Evolutionary conservation across 2,888 invertebrate genomes (phyloP), one percentile per base, ranked within the genome.

Genomic region (Chydorus sphaericus): DNA sequence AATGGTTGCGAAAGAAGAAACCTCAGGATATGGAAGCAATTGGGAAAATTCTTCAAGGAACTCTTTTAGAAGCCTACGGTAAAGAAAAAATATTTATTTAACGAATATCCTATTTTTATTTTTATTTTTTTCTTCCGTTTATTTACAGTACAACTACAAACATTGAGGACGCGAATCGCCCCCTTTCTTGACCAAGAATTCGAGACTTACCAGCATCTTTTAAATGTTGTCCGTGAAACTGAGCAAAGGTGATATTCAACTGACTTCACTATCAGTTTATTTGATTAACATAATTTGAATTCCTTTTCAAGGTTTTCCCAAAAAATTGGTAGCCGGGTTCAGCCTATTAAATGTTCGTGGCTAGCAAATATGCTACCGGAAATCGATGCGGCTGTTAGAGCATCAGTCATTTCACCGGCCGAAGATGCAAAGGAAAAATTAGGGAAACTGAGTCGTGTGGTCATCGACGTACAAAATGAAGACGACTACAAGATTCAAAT

Each of bases 381-480:
- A n/a, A 52, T 52, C 18, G 18, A 52, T 16, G 52, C 52, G 4
- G 52, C 52, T 36, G 20, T 52, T 23, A 29, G 36, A 4, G 52
- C 52, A 14, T 26, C 31, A 10, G 36, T 52, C 11, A 52, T 52
- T 33, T 52, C 52, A 20, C 52, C 52, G 10, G 16, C 26, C 5
- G 52, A 52, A 36, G 52, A 52, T 36, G 52, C 52, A 3, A 52
- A 52, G 36, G 52, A 31, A n/a, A 52, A 52, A 18, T 11, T 52
- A 37, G 36, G 18, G 11, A 36, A 52, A 18, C 31, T 52, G 10
- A 28, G 16, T 7, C 33, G 18, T 11, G 31, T 52, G 16, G 31
- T 36, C n/a, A 52, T 52, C 26, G 36, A 23, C 3, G 18, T 31
- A 20, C 23, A 52, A 16, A 20, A 36, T n/a, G 36, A 31, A 14